Percentiles rank a stretch among this genome's conserved stretches.
phyloP scores from a whole-genome alignment of 2,113 vertebrate species.

The Bos taurus region ARS-UCD2.0 NC_037331.1:86028001-86028500 shows the following conservation, averaged over 20 bases:
- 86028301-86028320: neutral
- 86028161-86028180: neutral
- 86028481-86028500: neutral
- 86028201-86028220: neutral
- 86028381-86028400: neutral
- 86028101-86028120: neutral
- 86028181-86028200: fast-evolving
- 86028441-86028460: neutral
- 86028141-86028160: neutral
- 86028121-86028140: neutral
- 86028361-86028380: neutral
- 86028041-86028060: neutral
- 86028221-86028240: neutral
- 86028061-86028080: neutral
- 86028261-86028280: neutral
- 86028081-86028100: neutral
- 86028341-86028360: neutral
- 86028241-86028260: neutral
- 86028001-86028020: neutral
- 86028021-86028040: neutral
- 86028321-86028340: neutral
- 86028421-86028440: neutral
- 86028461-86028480: neutral
- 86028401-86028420: neutral
- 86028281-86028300: neutral